These are phyloP conservation scores for Percopsis transmontana DNA, from an alignment of 2,113 vertebrate genomes.

Conservation along the genomic window DNA sequence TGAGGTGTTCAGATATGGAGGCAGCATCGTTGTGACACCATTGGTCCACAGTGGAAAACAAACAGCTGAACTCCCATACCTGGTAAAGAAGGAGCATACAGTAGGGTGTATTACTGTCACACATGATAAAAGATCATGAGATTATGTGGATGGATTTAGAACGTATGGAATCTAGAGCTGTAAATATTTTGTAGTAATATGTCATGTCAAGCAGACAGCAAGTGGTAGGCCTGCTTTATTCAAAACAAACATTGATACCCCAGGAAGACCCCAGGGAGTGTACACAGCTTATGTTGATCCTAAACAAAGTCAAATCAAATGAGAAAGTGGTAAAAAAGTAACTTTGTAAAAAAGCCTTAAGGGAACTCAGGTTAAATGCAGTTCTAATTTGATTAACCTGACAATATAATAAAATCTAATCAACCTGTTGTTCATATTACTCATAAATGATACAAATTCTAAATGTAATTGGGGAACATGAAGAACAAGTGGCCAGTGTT, in stretches of 20 bases:
- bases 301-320: no score
- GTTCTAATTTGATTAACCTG: no score
- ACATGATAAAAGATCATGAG: neutral
- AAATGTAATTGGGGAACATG: constrained; percentile 13
- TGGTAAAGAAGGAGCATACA: constrained; percentile 44
- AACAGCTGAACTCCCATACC: constrained; percentile 90
- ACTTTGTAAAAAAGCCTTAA: no score
- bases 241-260: neutral
- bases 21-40: constrained; percentile 79
- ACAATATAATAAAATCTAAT: no score
- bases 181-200: neutral
- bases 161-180: no score
- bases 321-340: no score
- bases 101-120: constrained; percentile 14
- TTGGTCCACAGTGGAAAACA: constrained; percentile 83
- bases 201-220: no score
- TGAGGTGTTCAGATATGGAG: constrained; percentile 89
- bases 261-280: no score
- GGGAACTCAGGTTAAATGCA: no score
- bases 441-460: constrained; percentile 42
- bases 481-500: constrained; percentile 59
- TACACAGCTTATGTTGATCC: no score
- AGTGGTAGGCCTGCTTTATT: neutral
- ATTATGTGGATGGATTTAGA: no score
- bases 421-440: constrained; percentile 6